These are phyloP conservation scores for Pelodiscus sinensis DNA, from an alignment of 2,113 vertebrate species.

Conservation along the genomic window DNA sequence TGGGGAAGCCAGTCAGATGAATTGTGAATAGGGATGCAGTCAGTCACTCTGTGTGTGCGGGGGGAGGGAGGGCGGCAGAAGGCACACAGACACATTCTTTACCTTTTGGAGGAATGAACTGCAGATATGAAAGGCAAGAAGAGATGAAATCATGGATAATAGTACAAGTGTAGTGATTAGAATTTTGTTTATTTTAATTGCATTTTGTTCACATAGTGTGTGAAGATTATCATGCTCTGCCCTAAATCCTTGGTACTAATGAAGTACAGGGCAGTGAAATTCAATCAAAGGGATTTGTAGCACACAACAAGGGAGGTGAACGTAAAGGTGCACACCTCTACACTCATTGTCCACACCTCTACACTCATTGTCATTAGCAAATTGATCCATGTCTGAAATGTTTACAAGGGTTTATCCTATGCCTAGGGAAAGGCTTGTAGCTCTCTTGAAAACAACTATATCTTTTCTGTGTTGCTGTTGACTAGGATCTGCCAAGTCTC, in stretches of 20 bases:
- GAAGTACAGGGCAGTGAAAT: background rate
- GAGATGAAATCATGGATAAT: background rate
- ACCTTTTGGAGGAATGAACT: background rate
- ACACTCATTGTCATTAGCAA: background rate
- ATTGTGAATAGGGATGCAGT: fast-evolving
- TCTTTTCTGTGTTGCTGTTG: background rate
- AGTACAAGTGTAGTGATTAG: background rate
- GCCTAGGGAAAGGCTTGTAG: background rate
- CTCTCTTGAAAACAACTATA: background rate
- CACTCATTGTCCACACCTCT: background rate
- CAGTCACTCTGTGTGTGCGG: fast-evolving
- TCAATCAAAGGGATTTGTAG: background rate
- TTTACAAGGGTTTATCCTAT: background rate
- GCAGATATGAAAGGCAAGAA: fast-evolving
- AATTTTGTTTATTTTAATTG: background rate
- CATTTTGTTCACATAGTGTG: background rate
- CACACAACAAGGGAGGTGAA: background rate
- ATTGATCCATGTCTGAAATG: background rate
- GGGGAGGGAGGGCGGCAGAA: background rate
- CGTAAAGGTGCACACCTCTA: background rate
- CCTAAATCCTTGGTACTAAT: background rate
- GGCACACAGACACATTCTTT: background rate
- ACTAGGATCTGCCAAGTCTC: background rate
- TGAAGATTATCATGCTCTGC: background rate
- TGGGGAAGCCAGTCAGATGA: fast-evolving